Percentiles rank a stretch among this genome's conserved stretches.
Evolutionary conservation across 2,797 vertebrate genomes (phyloP).

Genomic region (Sebastes iracundus): DNA sequence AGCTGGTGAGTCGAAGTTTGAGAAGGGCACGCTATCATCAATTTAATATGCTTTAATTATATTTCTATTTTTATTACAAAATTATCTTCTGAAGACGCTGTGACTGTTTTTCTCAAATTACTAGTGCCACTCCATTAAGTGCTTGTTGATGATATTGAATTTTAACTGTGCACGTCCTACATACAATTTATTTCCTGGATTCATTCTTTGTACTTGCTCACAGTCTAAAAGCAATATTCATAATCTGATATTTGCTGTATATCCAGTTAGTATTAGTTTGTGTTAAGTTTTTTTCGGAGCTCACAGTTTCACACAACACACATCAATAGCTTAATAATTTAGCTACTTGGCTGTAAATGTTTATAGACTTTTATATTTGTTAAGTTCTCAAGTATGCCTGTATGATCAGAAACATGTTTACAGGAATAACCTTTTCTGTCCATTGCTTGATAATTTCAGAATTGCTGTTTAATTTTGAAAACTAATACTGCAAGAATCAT

Average conservation of each 20-base stretch:
- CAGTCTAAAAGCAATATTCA: neutral
- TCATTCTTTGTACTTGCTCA: neutral
- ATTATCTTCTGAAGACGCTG: neutral
- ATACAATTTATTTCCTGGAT: neutral
- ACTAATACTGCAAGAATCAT: neutral
- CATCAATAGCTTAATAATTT: neutral
- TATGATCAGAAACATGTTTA: neutral
- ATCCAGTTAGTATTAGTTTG: neutral
- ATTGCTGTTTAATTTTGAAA: neutral
- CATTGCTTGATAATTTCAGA: neutral
- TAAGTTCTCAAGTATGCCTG: neutral
- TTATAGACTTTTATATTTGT: neutral
- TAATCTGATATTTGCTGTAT: neutral
- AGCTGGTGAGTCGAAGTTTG: slow-evolving; percentile 85
- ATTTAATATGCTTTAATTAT: slow-evolving; percentile 17
- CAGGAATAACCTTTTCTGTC: neutral
- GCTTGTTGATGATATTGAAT: neutral
- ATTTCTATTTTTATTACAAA: slow-evolving; percentile 1
- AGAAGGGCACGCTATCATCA: neutral
- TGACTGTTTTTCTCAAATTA: neutral
- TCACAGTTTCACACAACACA: neutral
- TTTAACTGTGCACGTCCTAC: neutral
- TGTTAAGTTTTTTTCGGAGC: neutral
- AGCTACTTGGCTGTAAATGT: neutral
- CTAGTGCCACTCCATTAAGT: neutral